phyloP scores from a whole-genome alignment of 2,113 vertebrate genomes.

The Rhinogobius similis region DNA sequence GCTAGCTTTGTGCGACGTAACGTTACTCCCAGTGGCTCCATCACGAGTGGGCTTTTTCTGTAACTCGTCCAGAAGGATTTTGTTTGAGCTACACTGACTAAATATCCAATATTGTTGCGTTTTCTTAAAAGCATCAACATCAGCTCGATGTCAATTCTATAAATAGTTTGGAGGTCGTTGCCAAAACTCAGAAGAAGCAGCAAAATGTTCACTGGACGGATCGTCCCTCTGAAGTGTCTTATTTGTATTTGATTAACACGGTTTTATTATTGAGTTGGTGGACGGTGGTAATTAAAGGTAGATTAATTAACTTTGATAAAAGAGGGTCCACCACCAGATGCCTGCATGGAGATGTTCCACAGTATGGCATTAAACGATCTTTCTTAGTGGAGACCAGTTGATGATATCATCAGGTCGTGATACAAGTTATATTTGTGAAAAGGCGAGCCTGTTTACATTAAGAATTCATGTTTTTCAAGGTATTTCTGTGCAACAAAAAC shows the following conservation, averaged over 20 bases:
- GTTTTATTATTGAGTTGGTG: background rate
- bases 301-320: too few species aligned
- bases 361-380: too few species aligned
- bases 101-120: background rate
- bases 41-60: background rate
- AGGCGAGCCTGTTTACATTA: too few species aligned
- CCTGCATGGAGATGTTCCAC: too few species aligned
- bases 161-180: background rate
- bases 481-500: too few species aligned
- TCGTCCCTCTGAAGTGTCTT: background rate
- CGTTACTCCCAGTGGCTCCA: constrained; percentile 22
- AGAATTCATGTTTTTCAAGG: too few species aligned
- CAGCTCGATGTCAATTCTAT: background rate
- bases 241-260: background rate
- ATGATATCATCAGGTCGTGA: too few species aligned
- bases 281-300: background rate
- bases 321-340: too few species aligned
- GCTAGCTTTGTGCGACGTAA: constrained; percentile 53
- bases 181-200: background rate
- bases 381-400: too few species aligned
- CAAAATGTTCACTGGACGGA: background rate
- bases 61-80: background rate
- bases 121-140: background rate
- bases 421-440: too few species aligned
- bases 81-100: background rate